Evolutionary conservation across 1,140 invertebrate species (phyloP).

Genomic region (Artemia franciscana): DNA sequence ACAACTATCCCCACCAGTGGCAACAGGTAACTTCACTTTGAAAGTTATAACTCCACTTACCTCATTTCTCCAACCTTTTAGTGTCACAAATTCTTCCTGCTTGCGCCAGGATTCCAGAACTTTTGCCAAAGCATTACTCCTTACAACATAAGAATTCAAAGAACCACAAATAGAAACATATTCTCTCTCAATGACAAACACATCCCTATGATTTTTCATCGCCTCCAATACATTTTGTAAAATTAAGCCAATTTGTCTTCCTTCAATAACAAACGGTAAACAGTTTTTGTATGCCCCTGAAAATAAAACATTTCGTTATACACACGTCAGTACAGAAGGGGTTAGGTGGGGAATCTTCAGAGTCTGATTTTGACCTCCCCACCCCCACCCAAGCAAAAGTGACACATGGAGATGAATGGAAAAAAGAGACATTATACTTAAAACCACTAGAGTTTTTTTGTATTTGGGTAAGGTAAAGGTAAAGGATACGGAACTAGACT

Average conservation of each 20-base stretch:
- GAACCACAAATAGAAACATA: conserved; percentile 53
- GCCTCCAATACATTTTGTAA: conserved; percentile 52
- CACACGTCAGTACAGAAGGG: too few relatives aligned
- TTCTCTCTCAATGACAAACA: conserved; percentile 35
- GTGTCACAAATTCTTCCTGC: conserved; percentile 35
- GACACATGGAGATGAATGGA: too few relatives aligned
- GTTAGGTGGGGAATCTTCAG: too few relatives aligned
- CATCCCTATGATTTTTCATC: conserved; percentile 47
- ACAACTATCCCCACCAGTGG: too few relatives aligned
- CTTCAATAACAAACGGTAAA: conserved; percentile 60
- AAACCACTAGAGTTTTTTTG: too few relatives aligned
- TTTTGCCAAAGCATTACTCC: conserved; percentile 48
- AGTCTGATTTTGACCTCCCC: too few relatives aligned
- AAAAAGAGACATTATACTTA: too few relatives aligned
- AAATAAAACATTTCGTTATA: too few relatives aligned
- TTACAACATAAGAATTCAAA: conserved; percentile 52
- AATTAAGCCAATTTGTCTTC: conserved; percentile 63
- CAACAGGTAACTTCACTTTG: too few relatives aligned
- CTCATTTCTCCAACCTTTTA: conserved; percentile 78
- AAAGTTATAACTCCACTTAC: conserved; percentile 22
- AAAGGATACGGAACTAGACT: too few relatives aligned
- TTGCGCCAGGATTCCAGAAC: conserved; percentile 44
- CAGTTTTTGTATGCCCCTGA: conserved; percentile 28
- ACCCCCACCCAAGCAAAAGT: too few relatives aligned
- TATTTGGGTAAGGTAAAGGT: too few relatives aligned